Evolutionary conservation across 2,797 vertebrate genomes (phyloP).

Genomic region (Cossypha dichroa): DNA sequence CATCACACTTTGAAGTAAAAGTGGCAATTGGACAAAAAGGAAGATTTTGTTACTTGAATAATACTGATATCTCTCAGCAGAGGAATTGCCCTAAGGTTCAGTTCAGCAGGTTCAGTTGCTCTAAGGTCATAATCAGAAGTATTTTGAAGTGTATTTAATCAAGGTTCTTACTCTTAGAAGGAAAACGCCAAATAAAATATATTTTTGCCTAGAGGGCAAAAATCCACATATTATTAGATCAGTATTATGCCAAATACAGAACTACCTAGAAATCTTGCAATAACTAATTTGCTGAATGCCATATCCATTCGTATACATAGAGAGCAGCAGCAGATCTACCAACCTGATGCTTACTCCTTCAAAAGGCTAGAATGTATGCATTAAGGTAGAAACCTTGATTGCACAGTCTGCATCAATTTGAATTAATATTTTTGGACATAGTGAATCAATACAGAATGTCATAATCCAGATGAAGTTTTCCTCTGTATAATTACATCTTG

Average conservation of each 20-base stretch:
- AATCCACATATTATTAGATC: neutral
- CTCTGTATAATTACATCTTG: neutral
- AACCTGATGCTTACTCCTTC: neutral
- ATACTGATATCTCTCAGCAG: neutral
- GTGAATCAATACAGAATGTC: neutral
- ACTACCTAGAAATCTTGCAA: neutral
- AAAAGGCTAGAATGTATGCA: neutral
- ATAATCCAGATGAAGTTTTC: neutral
- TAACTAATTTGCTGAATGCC: neutral
- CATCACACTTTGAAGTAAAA: neutral
- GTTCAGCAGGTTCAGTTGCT: neutral
- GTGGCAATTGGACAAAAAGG: neutral
- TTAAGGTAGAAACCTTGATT: neutral
- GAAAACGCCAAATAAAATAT: neutral
- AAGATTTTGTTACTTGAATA: neutral
- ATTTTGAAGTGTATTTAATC: neutral
- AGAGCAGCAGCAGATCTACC: neutral
- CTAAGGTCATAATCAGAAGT: neutral
- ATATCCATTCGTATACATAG: fast-evolving
- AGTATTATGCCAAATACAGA: neutral
- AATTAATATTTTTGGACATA: neutral
- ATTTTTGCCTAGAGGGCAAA: neutral
- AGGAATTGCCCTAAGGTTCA: neutral
- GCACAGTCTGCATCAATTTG: neutral
- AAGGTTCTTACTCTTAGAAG: neutral